Evolutionary conservation across 1,140 invertebrate genomes (phyloP).

Genomic region (Drosophila ambigua): DNA sequence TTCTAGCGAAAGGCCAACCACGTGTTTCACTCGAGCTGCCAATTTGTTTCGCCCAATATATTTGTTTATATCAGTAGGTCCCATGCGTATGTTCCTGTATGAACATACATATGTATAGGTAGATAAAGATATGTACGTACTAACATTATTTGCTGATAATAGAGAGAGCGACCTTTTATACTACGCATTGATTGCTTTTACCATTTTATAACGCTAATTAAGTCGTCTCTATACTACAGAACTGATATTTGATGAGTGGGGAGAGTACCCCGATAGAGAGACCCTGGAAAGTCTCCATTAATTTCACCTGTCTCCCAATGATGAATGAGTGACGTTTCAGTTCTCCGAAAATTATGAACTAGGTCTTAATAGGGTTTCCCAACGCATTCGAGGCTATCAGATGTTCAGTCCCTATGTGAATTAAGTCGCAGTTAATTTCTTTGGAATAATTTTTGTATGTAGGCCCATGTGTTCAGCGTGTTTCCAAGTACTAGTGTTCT

Average conservation of each 20-base stretch:
- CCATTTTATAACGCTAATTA: conserved; percentile 58
- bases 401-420: too few species aligned
- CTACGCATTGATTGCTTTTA: conserved; percentile 47
- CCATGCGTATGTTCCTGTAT: conserved; percentile 10
- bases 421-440: too few species aligned
- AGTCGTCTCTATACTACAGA: conserved; percentile 13
- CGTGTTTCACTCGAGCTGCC: conserved; percentile 40
- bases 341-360: not conserved
- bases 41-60: conserved; percentile 13
- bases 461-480: too few species aligned
- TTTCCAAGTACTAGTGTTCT: not conserved
- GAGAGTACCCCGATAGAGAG: not conserved
- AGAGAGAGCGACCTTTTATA: conserved; percentile 36
- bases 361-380: too few species aligned
- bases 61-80: conserved; percentile 45
- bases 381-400: not conserved
- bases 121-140: too few species aligned
- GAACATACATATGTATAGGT: conserved; percentile 3
- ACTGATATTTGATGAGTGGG: conserved; percentile 16
- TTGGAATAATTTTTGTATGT: too few species aligned
- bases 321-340: conserved; percentile 20
- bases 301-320: conserved; percentile 35
- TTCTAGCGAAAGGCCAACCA: conserved; percentile 31
- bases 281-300: conserved; percentile 4
- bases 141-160: conserved; percentile 43